phyloP scores from a whole-genome alignment of 2,888 invertebrate genomes.

The Meiosimyza platycephala region DNA sequence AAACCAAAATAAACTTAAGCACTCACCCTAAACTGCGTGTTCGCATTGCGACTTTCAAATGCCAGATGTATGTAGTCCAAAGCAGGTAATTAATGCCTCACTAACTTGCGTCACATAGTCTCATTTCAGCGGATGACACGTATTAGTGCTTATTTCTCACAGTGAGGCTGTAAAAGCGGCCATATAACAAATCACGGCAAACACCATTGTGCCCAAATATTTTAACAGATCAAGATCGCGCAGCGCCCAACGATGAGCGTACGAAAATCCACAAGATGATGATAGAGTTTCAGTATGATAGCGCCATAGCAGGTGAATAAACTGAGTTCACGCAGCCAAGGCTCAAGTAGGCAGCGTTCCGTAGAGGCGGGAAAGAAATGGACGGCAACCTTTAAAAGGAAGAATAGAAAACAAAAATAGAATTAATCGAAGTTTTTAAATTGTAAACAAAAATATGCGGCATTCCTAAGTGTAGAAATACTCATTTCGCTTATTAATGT shows the following conservation, averaged over 20 bases:
- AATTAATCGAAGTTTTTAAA: background rate
- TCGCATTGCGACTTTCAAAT: conserved; percentile 88
- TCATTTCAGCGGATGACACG: conserved; percentile 67
- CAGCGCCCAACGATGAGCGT: conserved; percentile 94
- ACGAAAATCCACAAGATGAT: conserved; percentile 91
- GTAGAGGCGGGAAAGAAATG: conserved; percentile 82
- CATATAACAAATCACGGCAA: conserved; percentile 75
- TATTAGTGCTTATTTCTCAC: conserved; percentile 72
- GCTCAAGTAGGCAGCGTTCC: conserved; percentile 84
- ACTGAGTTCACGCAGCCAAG: conserved; percentile 93
- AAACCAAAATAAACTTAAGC: no score
- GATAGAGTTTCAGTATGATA: conserved; percentile 90
- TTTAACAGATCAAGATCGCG: conserved; percentile 90
- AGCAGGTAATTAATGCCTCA: conserved; percentile 82
- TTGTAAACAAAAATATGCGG: no score
- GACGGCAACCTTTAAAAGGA: conserved; percentile 78
- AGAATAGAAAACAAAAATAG: background rate
- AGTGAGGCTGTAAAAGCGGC: conserved; percentile 91
- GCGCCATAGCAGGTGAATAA: conserved; percentile 95
- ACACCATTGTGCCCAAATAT: conserved; percentile 80
- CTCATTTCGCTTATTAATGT: no score
- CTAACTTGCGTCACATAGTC: conserved; percentile 80
- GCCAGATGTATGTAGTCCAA: conserved; percentile 90
- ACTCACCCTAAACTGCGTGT: conserved; percentile 81
- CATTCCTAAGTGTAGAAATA: no score